Base-by-base conservation (phyloP, 2,797 vertebrate species). In the Carapus acus region DNA sequence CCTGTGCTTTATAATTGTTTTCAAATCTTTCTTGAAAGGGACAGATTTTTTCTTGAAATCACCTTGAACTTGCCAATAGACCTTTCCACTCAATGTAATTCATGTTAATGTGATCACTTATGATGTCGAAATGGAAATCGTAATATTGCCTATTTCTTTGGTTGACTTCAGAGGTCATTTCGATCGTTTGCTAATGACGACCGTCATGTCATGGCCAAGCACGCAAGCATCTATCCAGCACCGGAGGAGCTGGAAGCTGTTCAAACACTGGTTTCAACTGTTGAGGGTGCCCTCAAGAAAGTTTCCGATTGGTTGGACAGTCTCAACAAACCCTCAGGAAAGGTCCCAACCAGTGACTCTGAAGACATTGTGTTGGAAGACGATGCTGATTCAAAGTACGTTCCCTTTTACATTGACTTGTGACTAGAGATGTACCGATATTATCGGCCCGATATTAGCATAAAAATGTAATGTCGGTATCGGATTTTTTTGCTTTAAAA, bases 191-290 rank as follows among this genome's bases (percentile, higher is more conserved):
- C 90, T 18, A 93, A 89, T 7, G 91, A 97, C 73, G 93, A 97
- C 87, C 92, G 90, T 79, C 92, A 94, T 17, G 92, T 94, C 68
- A 93, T 96, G 94, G 90, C 92, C 83, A 96, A 96, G 74, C 94
- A 96, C 54, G 87, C 91, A 67, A 84, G 87, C 63, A 85, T 97
- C 59, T 96, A 94, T 61, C 94, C 94, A 12, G 88, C 89, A 49
- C 90, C 92, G 3, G 91, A 93, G 80, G 90, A 95, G 80, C 91
- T 96, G 61, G 93, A 94, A 74, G 92, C 91, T 33, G 90, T 95
- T 62, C 94, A 96, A 85, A 89, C 85, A 57, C 88, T 96, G 83
- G 94, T 96, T 52, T 96, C 94, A 61, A 92, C 88, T 2, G 92
- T 93, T 62, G 94, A 96, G 74, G 88, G 89, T 69, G 94, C 92